phyloP scores from a whole-genome alignment of 2,888 invertebrate species.

The Tricholauxania praeusta region DNA sequence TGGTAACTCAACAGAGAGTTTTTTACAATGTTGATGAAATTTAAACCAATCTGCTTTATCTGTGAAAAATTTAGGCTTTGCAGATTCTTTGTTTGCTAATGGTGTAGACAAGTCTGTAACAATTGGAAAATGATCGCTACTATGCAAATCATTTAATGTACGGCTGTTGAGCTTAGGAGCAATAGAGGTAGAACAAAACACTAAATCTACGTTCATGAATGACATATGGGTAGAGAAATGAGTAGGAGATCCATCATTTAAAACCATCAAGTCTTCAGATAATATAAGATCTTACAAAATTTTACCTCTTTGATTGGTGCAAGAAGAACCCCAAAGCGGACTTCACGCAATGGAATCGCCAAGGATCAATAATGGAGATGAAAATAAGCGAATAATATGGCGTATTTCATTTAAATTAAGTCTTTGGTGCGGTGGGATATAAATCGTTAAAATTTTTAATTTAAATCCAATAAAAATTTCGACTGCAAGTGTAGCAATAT shows the following conservation, averaged over 20 bases:
- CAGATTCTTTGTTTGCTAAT: background rate
- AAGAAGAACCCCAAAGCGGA: background rate
- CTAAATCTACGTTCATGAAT: too few species aligned
- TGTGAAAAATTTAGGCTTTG: constrained; percentile 1
- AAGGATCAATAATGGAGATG: too few species aligned
- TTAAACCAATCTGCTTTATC: background rate
- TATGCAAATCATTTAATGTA: background rate
- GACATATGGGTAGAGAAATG: too few species aligned
- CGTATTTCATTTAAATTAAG: background rate
- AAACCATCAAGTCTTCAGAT: constrained; percentile 31
- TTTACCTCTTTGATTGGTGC: constrained; percentile 2
- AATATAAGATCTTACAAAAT: background rate
- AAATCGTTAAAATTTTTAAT: background rate
- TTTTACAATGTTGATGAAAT: background rate
- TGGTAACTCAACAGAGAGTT: background rate
- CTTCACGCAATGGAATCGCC: background rate
- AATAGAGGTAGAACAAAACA: background rate
- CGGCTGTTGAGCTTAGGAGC: background rate
- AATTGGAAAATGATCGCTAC: background rate
- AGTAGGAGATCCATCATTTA: background rate
- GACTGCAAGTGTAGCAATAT: too few species aligned
- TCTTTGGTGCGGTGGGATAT: background rate
- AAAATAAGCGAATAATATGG: too few species aligned
- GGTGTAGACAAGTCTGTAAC: too few species aligned
- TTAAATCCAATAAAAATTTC: constrained; percentile 1